Base-by-base conservation (phyloP, 2,113 vertebrate genomes). In the Scortum barcoo region DNA sequence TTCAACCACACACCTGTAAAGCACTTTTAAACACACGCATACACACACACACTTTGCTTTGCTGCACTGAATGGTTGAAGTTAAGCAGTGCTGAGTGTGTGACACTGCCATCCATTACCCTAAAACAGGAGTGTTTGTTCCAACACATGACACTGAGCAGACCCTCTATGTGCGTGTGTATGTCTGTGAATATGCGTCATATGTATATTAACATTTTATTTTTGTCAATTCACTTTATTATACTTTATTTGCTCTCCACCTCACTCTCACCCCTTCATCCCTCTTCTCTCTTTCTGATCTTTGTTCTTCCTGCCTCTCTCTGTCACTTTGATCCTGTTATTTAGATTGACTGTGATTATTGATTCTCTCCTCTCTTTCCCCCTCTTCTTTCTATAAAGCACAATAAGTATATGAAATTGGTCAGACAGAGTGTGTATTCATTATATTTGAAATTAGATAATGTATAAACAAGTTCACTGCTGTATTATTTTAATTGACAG, bases 61-160 rank as follows among this genome's bases (percentile, higher is more conserved):
- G 26, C 36, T 61, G 24, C 36, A 2, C 24, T 74, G 61, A 78
- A 54, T 17, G 48, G 61, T 44, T 88, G 77, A 86, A 76, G 56
- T 80, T 88, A 60, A 84, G 75, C 83, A 88, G 86, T 19, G 44
- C 72, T 78, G 10, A 17, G 75, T 62, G 54, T 63, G 51, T 82
- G 81, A 91, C 88, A 89, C 72, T 38, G 28, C 76, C 83, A 90
- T 88, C 72, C 83, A 89, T 88, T 87, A 88, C 82, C 84, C 81
- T 85, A 69, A 72, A 86, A 44, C 70, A 66, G 24, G 51, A 28
- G 82, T 28, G 58, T 80, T 24, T n/a, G 67, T 7, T 50, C 62
- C 67, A 56, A 26, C 61, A 58, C 46, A 42, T 75, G 81, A 86
- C 33, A 60, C 62, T 82, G 68, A 44, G 50, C 81, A 88, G 81